phyloP scores from a whole-genome alignment of 2,113 vertebrate genomes.

The Uria aalge region DNA sequence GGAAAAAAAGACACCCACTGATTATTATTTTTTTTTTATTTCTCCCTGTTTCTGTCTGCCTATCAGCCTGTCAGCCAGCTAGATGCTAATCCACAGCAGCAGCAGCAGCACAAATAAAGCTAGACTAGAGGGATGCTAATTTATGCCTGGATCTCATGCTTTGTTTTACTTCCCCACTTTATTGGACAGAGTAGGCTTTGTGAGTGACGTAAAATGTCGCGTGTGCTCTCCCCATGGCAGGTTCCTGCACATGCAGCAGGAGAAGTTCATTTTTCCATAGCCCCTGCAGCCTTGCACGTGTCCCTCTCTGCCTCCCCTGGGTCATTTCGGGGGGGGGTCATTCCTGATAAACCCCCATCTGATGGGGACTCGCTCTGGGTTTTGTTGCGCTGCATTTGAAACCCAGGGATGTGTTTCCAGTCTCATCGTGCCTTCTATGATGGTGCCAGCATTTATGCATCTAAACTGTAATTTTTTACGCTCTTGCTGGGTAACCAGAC shows the following conservation, averaged over 20 bases:
- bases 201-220: slow-evolving; percentile 62
- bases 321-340: neutral
- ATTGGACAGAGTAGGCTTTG: slow-evolving; percentile 66
- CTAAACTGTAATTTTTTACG: slow-evolving; percentile 48
- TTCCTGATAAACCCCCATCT: neutral
- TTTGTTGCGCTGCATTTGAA: neutral
- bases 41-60: slow-evolving; percentile 56
- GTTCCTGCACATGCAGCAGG: slow-evolving; percentile 49
- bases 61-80: slow-evolving; percentile 59
- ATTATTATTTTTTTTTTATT: neutral
- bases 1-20: slow-evolving; percentile 49
- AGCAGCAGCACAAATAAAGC: slow-evolving; percentile 58
- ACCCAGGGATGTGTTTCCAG: slow-evolving; percentile 19
- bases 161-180: slow-evolving; percentile 65
- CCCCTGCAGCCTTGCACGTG: neutral
- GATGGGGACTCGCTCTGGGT: neutral
- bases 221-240: slow-evolving; percentile 62
- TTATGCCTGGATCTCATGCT: slow-evolving; percentile 63
- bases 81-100: slow-evolving; percentile 63
- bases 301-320: neutral
- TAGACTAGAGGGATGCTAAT: slow-evolving; percentile 64
- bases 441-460: slow-evolving; percentile 19
- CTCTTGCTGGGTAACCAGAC: slow-evolving; percentile 34
- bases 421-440: neutral
- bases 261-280: slow-evolving; percentile 45